Percentiles rank a stretch among this genome's conserved stretches.
phyloP scores from a whole-genome alignment of 2,797 vertebrate species.

The Zonotrichia albicollis region DNA sequence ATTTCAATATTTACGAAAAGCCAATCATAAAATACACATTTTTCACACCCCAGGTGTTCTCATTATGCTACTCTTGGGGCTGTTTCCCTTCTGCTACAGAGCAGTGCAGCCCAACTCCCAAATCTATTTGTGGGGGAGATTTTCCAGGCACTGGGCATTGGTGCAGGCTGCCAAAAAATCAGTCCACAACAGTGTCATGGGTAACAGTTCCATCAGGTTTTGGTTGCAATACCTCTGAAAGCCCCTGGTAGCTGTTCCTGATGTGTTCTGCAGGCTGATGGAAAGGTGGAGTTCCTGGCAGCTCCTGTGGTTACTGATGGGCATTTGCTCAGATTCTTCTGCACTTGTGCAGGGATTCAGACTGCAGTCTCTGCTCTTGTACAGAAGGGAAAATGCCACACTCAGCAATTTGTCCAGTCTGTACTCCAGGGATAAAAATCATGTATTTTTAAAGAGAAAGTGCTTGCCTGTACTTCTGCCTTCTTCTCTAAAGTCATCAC shows the following conservation, averaged over 20 bases:
- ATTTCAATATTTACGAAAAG: neutral
- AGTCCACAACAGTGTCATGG: neutral
- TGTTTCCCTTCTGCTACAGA: neutral
- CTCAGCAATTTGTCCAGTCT: neutral
- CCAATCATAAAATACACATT: neutral
- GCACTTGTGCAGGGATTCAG: neutral
- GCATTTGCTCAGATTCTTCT: neutral
- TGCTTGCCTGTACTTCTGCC: neutral
- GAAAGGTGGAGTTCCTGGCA: conserved; percentile 6
- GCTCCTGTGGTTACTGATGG: neutral
- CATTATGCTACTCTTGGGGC: neutral
- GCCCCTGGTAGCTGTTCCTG: neutral
- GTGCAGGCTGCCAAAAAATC: neutral
- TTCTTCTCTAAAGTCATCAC: neutral
- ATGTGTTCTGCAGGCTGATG: neutral
- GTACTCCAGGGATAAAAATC: neutral
- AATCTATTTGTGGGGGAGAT: neutral
- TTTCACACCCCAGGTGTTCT: neutral
- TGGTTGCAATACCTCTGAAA: neutral
- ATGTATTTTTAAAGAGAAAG: neutral
- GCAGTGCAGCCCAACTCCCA: neutral
- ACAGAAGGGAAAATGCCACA: neutral
- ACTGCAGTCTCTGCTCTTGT: neutral
- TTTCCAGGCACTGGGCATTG: neutral
- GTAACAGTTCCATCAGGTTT: neutral